Conservation (phyloP, 2,113 vertebrate species). For the zebrafish (Danio rerio) region GRCz12tu NC_133198.1:1602501-1603000, state of each 20-base stretch:
- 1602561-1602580: neutral
- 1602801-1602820: neutral
- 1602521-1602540: neutral
- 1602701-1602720: neutral
- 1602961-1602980: neutral
- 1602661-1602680: neutral
- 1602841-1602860: neutral
- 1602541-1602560: neutral
- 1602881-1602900: neutral
- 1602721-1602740: neutral
- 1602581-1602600: neutral
- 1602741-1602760: neutral
- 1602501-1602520: neutral
- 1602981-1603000: neutral
- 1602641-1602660: neutral
- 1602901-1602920: neutral
- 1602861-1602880: conserved; percentile 18
- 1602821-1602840: neutral
- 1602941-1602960: neutral
- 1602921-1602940: neutral
- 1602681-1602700: neutral
- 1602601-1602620: neutral
- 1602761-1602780: conserved; percentile 23
- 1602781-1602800: neutral
- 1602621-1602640: neutral